These are phyloP conservation scores for Distichodus sexfasciatus DNA, from an alignment of 2,797 vertebrate species.

Conservation along the genomic window DNA sequence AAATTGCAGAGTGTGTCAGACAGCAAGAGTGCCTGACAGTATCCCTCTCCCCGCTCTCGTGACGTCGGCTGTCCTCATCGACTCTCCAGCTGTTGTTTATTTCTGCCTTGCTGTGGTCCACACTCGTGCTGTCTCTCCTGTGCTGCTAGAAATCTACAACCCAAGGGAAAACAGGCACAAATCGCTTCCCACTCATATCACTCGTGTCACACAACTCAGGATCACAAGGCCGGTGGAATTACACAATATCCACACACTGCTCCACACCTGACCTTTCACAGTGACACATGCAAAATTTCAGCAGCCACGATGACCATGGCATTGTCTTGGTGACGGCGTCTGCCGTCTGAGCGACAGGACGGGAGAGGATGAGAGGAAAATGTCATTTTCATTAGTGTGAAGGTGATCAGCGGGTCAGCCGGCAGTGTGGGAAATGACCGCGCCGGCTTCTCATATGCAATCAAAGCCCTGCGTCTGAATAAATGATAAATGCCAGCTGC, in stretches of 20 bases:
- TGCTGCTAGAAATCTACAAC: conserved; percentile 43
- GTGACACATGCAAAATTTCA: background rate
- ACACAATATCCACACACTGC: conserved; percentile 22
- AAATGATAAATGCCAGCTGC: conserved; percentile 57
- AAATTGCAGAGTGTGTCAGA: background rate
- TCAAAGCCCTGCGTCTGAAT: conserved; percentile 46
- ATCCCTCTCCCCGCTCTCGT: conserved; percentile 1
- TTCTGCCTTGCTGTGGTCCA: conserved; percentile 22
- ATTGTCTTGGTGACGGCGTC: background rate
- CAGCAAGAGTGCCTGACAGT: conserved; percentile 8
- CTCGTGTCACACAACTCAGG: conserved; percentile 15
- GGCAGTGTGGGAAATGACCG: conserved; percentile 23
- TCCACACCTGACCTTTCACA: conserved; percentile 4
- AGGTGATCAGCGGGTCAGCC: conserved; percentile 30
- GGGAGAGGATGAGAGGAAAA: conserved; percentile 25
- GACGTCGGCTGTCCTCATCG: conserved; percentile 3
- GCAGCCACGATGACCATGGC: background rate
- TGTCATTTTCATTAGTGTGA: conserved; percentile 43
- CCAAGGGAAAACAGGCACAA: conserved; percentile 34
- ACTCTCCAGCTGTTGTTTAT: conserved; percentile 39
- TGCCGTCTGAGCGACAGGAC: conserved; percentile 1
- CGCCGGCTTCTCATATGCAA: conserved; percentile 36
- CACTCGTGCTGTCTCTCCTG: conserved; percentile 36
- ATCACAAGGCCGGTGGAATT: conserved; percentile 25
- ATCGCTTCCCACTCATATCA: conserved; percentile 45